Base-by-base conservation (phyloP, 2,888 invertebrate species). In the Ichneumoninae sp. region DNA sequence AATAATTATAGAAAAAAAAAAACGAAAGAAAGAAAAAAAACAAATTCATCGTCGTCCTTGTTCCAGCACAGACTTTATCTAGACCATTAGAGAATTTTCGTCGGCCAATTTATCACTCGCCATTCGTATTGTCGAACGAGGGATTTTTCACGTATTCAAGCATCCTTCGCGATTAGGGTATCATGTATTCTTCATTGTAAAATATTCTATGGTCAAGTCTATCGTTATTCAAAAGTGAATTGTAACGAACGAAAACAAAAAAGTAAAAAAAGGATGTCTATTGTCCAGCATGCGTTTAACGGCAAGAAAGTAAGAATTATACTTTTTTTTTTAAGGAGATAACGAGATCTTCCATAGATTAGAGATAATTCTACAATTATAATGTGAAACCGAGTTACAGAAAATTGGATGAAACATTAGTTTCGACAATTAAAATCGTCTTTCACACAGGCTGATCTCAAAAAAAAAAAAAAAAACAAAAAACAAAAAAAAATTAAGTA, bases 281-380 rank as follows among this genome's bases (percentile, higher is more conserved):
- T 54, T 76, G 77, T 79, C 82, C 69, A 65, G 74, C 74, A 57
- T 76, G 74, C 78, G 68, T 81, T 74, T 40, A 76, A 54, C 60
- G 57, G 7, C 36, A 69, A 66, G 33, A 52, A 83, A 79, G 13
- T 57, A 69, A 19, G 74, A 44, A 68, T 60, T 60, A 75, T 83
- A 78, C 68, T 68, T 71, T 74, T 81, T 74, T 81, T 36, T 66
- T 47, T 52, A 75, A 82, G 80, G 71, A 74, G 70, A 81, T 81
- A 76, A 83, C 76, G 74, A 71, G 81, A 84, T 86, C 87, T 86
- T 87, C 87, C 85, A 87, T 81, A 87, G 83, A 85, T 73, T 83
- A 83, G 80, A 82, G 54, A 19, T 47, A 19, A 74, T 40, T 16
- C 8, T 66, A 33, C 6, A 50, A 36, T 74, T 78, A 52, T 78